Conservation (phyloP, 2,797 vertebrate species). For the Percopsis omiscomaycus region DNA sequence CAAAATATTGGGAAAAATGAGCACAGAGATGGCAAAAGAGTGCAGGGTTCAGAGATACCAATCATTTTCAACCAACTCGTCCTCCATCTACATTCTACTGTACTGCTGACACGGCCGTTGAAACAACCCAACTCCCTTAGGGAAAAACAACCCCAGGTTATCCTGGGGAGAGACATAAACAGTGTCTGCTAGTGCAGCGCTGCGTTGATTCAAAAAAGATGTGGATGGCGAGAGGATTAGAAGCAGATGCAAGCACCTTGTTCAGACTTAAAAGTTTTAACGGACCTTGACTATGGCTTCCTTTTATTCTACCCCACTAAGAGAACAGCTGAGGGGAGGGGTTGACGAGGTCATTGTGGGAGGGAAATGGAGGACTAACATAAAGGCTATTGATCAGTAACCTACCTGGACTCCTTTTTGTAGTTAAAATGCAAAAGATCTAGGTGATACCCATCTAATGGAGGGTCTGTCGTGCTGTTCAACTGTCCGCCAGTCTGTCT, state of each 20-base stretch:
- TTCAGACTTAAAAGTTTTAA: constrained; percentile 74
- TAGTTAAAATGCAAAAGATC: no score
- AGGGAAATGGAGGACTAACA: no score
- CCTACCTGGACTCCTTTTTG: neutral
- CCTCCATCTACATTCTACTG: no score
- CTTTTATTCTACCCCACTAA: constrained; percentile 32
- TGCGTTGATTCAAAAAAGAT: constrained; percentile 59
- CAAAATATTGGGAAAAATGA: no score
- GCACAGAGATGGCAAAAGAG: no score
- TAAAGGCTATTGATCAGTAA: no score
- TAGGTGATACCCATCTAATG: constrained; percentile 2
- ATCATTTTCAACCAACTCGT: no score
- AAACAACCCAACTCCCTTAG: no score
- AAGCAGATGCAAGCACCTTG: constrained; percentile 77
- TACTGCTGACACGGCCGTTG: no score
- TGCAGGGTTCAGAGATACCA: no score
- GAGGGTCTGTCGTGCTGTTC: neutral
- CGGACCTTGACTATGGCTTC: constrained; percentile 59
- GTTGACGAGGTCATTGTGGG: no score
- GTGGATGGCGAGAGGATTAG: constrained; percentile 67
- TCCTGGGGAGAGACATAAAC: neutral
- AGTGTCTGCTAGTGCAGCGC: constrained; percentile 38
- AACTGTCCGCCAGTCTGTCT: constrained; percentile 10
- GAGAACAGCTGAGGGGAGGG: constrained; percentile 47
- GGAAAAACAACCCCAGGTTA: no score